phyloP scores from a whole-genome alignment of 1,140 invertebrate species.

The Tribolium madens region DNA sequence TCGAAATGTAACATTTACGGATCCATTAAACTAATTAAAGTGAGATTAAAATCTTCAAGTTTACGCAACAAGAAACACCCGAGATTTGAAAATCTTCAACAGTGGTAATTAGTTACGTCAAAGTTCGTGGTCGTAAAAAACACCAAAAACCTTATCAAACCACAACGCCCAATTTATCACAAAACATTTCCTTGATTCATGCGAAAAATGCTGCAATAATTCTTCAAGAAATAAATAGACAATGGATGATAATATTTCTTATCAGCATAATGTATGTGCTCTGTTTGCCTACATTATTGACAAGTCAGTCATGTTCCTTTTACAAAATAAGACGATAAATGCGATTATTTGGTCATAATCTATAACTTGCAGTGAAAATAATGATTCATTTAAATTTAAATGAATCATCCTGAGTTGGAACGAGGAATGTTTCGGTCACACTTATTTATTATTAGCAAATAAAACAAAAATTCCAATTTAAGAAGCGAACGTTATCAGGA shows the following conservation, averaged over 20 bases:
- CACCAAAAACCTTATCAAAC: too few species aligned
- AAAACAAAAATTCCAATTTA: too few species aligned
- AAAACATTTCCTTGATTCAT: too few species aligned
- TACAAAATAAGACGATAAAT: conserved; percentile 5
- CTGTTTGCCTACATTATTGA: conserved; percentile 20
- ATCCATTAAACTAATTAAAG: conserved; percentile 23
- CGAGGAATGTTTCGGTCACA: too few species aligned
- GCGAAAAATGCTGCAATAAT: neutral
- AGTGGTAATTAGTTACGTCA: too few species aligned
- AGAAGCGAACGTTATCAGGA: neutral
- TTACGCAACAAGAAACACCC: neutral
- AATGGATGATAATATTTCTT: neutral
- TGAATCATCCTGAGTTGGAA: neutral
- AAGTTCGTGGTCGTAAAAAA: too few species aligned
- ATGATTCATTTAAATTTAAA: conserved; percentile 17
- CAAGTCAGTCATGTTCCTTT: conserved; percentile 6
- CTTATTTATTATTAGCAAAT: too few species aligned
- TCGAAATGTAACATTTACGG: neutral
- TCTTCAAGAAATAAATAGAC: neutral
- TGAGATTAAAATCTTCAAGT: conserved; percentile 2
- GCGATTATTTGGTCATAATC: neutral
- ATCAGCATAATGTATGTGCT: neutral
- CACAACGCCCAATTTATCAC: too few species aligned
- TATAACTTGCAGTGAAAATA: neutral
- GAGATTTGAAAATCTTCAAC: neutral